Conservation (phyloP, 1,140 invertebrate genomes). For the Aethina tumida region DNA sequence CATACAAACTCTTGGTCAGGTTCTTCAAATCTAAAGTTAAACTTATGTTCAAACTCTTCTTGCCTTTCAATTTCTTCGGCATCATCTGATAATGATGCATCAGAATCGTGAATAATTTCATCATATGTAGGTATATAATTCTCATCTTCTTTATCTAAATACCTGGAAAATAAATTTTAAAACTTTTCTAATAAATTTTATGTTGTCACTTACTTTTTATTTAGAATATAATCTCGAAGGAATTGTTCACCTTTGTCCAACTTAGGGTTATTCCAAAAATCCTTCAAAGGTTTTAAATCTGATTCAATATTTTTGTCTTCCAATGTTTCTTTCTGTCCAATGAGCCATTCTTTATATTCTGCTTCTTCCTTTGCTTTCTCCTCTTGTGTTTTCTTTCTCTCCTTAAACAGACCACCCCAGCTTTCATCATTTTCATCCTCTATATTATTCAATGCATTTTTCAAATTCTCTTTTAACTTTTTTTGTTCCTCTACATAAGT, state of each 20-base stretch:
- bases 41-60: conserved; percentile 89
- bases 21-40: conserved; percentile 94
- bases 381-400: conserved; percentile 50
- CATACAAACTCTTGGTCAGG: conserved; percentile 87
- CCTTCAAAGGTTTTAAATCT: conserved; percentile 63
- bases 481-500: conserved; percentile 63
- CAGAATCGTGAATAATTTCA: conserved; percentile 54
- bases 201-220: conserved; percentile 57
- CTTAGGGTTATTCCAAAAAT: conserved; percentile 76
- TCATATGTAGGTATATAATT: conserved; percentile 56
- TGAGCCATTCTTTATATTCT: conserved; percentile 73
- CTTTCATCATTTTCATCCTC: conserved; percentile 42
- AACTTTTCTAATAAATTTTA: not conserved
- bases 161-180: conserved; percentile 18
- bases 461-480: conserved; percentile 57
- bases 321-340: conserved; percentile 60
- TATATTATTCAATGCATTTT: conserved; percentile 37
- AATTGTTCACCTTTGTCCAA: conserved; percentile 79
- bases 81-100: conserved; percentile 69
- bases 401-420: conserved; percentile 48
- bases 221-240: conserved; percentile 84
- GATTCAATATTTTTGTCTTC: conserved; percentile 49
- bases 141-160: conserved; percentile 46
- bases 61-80: conserved; percentile 70
- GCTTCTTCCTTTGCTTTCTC: conserved; percentile 52